Evolutionary conservation across 2,797 vertebrate genomes (phyloP).

Genomic region (Oreortyx pictus): DNA sequence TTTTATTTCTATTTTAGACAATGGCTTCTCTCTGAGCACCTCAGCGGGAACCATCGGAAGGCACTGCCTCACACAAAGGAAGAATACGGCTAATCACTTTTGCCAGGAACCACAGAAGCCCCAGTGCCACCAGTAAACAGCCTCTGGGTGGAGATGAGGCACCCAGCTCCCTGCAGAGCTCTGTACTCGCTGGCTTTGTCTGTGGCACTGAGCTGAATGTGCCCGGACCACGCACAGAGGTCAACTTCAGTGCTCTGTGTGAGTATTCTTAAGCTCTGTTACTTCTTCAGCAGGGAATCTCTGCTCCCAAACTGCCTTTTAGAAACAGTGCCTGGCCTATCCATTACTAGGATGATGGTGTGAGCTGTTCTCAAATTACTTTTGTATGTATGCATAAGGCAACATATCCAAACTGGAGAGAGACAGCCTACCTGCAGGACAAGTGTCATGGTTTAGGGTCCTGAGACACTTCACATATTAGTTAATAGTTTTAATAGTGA

Average conservation of each 20-base stretch:
- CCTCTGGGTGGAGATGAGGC: slow-evolving; percentile 14
- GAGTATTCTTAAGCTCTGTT: neutral
- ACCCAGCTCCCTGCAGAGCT: slow-evolving; percentile 16
- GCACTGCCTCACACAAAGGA: slow-evolving; percentile 1
- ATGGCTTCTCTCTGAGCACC: slow-evolving; percentile 39
- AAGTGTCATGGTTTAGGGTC: neutral
- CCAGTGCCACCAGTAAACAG: slow-evolving; percentile 18
- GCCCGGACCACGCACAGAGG: fast-evolving
- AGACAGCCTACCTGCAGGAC: neutral
- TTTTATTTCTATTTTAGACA: slow-evolving; percentile 20
- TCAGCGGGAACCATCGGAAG: slow-evolving; percentile 35
- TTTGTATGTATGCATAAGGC: neutral
- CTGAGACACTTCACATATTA: neutral
- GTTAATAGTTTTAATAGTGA: neutral
- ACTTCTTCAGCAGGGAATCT: neutral
- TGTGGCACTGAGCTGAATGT: neutral
- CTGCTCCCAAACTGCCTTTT: neutral
- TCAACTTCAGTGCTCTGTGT: neutral
- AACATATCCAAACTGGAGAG: neutral
- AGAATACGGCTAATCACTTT: neutral
- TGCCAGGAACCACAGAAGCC: slow-evolving; percentile 19
- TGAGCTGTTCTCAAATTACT: neutral
- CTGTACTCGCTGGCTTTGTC: neutral
- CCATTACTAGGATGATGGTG: neutral
- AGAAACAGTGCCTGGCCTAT: neutral